Conservation (phyloP, 2,113 vertebrate genomes). For the Gasterosteus aculeatus region DNA sequence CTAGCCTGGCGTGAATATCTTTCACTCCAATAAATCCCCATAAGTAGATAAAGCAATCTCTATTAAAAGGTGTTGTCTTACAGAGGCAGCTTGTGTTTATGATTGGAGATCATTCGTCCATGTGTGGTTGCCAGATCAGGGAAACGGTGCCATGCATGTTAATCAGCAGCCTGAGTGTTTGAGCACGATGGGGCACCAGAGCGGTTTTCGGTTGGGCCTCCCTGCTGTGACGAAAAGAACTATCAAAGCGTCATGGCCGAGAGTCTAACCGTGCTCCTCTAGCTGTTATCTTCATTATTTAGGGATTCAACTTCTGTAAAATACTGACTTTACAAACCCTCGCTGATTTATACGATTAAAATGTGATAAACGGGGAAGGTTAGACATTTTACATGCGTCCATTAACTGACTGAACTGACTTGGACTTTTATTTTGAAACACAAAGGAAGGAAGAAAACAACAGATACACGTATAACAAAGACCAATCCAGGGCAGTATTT, state of each 20-base stretch:
- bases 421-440: constrained; percentile 2
- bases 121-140: constrained; percentile 45
- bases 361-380: no score
- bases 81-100: constrained; percentile 31
- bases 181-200: constrained; percentile 39
- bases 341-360: not conserved
- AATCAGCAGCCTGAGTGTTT: constrained; percentile 54
- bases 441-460: constrained; percentile 20
- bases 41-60: constrained; percentile 65
- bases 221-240: constrained; percentile 36
- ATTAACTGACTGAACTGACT: constrained; percentile 12
- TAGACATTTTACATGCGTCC: constrained; percentile 24
- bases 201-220: constrained; percentile 40
- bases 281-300: constrained; percentile 4
- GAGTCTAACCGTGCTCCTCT: constrained; percentile 15
- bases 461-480: not conserved
- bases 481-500: not conserved
- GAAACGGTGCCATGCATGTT: constrained; percentile 30
- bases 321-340: constrained; percentile 11
- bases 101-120: constrained; percentile 47
- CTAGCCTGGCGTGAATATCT: constrained; percentile 46
- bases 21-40: constrained; percentile 50
- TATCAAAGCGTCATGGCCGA: constrained; percentile 21
- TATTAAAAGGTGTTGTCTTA: constrained; percentile 55
- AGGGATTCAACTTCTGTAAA: constrained; percentile 25